Evolutionary conservation across 2,113 vertebrate species (phyloP).

Genomic region (Entelurus aequoreus): DNA sequence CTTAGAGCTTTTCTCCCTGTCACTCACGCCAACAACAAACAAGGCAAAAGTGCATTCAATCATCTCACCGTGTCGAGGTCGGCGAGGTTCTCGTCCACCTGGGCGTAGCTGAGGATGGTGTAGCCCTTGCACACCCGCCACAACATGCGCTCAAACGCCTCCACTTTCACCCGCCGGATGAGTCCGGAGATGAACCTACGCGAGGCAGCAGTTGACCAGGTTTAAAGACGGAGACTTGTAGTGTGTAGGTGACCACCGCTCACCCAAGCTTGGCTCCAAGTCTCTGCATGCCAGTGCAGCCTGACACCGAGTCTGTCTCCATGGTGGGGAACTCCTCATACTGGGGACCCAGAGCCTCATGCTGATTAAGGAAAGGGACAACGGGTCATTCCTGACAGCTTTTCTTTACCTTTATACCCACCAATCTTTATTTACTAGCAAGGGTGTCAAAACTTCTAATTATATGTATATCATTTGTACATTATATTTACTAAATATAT

Average conservation of each 20-base stretch:
- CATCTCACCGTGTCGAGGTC: constrained; percentile 88
- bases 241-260: constrained; percentile 32
- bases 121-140: constrained; percentile 95
- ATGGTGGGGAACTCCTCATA: constrained; percentile 88
- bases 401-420: not conserved
- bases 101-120: constrained; percentile 88
- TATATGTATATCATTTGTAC: too few relatives aligned
- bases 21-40: too few relatives aligned
- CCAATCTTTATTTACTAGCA: too few relatives aligned
- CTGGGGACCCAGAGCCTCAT: constrained; percentile 79
- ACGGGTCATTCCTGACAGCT: constrained; percentile 33
- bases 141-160: constrained; percentile 94
- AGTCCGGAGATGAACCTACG: constrained; percentile 88
- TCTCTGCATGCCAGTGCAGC: constrained; percentile 87
- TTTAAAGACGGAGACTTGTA: not conserved
- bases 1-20: not conserved
- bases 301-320: constrained; percentile 81
- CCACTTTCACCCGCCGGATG: constrained; percentile 85
- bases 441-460: too few relatives aligned
- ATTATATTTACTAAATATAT: too few relatives aligned
- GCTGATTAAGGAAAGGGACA: constrained; percentile 64
- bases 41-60: not conserved
- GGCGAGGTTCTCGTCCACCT: constrained; percentile 80
- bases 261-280: constrained; percentile 94
- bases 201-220: not conserved